phyloP scores from a whole-genome alignment of 2,113 vertebrate species.

The Callionymus lyra region DNA sequence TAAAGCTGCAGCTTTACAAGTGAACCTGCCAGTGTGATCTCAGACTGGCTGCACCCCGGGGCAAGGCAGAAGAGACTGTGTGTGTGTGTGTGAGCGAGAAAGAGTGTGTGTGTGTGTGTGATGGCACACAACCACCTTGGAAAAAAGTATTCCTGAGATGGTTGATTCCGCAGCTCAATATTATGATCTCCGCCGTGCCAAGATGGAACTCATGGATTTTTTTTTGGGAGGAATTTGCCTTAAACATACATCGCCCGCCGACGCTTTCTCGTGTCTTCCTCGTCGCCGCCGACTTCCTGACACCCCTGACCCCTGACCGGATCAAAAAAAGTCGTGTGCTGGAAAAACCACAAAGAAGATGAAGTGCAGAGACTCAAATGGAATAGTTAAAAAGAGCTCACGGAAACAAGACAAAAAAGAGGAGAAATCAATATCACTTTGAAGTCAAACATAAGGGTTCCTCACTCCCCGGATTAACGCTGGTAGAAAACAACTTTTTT shows the following conservation, averaged over 20 bases:
- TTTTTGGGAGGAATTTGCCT: constrained; percentile 28
- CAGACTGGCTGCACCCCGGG: constrained; percentile 62
- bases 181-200: constrained; percentile 46
- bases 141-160: constrained; percentile 43
- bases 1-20: constrained; percentile 64
- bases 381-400: too few species aligned
- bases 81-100: constrained; percentile 28
- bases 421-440: too few species aligned
- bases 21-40: constrained; percentile 65
- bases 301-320: too few species aligned
- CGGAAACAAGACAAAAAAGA: too few species aligned
- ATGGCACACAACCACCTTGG: constrained; percentile 59
- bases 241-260: constrained; percentile 28
- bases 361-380: too few species aligned
- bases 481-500: too few species aligned
- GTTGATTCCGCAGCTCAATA: constrained; percentile 53
- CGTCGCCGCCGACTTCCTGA: too few species aligned
- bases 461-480: too few species aligned
- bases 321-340: too few species aligned
- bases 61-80: constrained; percentile 65
- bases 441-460: too few species aligned
- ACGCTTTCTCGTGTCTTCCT: too few species aligned
- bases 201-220: constrained; percentile 47
- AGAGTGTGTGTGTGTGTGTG: constrained; percentile 16
- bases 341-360: too few species aligned